Evolutionary conservation across 2,113 vertebrate genomes (phyloP).

Genomic region (Lynx canadensis): DNA sequence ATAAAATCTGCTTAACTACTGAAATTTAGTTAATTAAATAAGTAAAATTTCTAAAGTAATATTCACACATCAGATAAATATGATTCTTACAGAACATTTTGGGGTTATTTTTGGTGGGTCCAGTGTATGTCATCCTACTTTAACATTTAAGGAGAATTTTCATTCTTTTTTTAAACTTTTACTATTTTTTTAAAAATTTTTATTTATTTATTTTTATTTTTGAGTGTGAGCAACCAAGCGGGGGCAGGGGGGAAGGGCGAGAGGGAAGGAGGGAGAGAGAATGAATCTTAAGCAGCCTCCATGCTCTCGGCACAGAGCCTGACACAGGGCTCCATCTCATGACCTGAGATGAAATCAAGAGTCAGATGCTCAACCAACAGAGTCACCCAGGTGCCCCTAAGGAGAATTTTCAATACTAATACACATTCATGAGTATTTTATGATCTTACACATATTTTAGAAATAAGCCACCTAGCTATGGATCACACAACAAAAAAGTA

Average conservation of each 20-base stretch:
- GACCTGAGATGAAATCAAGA: no score
- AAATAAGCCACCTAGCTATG: not conserved
- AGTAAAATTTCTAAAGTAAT: not conserved
- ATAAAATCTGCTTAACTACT: not conserved
- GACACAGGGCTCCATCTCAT: no score
- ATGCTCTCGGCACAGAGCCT: no score
- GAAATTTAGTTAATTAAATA: not conserved
- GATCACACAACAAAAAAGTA: not conserved
- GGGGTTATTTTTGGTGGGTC: not conserved
- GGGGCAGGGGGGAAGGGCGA: no score
- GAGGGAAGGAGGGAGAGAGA: no score
- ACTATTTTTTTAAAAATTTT: no score
- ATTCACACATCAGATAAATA: not conserved
- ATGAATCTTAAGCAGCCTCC: no score
- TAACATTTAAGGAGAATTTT: not conserved
- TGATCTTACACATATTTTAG: not conserved
- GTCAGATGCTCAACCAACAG: no score
- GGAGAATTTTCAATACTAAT: not conserved
- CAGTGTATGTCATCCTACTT: not conserved
- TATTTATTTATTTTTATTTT: no score
- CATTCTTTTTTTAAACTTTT: no score
- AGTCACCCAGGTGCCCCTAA: not conserved
- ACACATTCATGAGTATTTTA: not conserved
- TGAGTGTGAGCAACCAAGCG: no score
- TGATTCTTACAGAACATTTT: not conserved